phyloP scores from a whole-genome alignment of 2,113 vertebrate genomes.

The Hippocampus guttulatus region DNA sequence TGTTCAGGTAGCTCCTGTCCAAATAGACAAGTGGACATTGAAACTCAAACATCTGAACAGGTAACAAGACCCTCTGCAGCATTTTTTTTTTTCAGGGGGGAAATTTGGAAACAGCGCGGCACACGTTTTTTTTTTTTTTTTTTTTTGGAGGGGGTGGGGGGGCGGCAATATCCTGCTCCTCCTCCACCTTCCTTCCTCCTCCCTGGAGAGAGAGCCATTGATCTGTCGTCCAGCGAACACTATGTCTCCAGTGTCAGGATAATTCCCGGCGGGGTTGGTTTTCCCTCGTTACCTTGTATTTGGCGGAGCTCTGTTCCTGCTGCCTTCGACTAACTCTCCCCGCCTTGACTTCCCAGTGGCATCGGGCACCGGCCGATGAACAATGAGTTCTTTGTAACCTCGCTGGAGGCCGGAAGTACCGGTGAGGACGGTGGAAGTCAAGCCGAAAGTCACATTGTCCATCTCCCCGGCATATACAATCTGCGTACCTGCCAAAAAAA shows the following conservation, averaged over 20 bases:
- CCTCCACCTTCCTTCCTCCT: slow-evolving; percentile 52
- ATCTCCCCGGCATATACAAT: slow-evolving; percentile 9
- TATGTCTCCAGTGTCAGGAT: slow-evolving; percentile 69
- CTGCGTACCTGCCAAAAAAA: neutral
- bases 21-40: slow-evolving; percentile 62
- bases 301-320: slow-evolving; percentile 67
- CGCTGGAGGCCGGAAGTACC: slow-evolving; percentile 45
- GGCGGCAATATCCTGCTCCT: slow-evolving; percentile 68
- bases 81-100: slow-evolving; percentile 47
- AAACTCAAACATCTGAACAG: slow-evolving; percentile 72
- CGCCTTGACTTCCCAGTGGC: slow-evolving; percentile 61
- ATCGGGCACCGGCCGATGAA: slow-evolving; percentile 44
- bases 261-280: slow-evolving; percentile 75
- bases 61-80: slow-evolving; percentile 68
- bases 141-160: neutral
- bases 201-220: slow-evolving; percentile 68
- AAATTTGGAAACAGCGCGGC: slow-evolving; percentile 67
- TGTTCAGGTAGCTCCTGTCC: slow-evolving; percentile 49
- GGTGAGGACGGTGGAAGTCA: slow-evolving; percentile 31
- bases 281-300: slow-evolving; percentile 76
- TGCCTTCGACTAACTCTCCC: slow-evolving; percentile 68
- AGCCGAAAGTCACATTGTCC: slow-evolving; percentile 34
- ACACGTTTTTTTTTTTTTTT: slow-evolving; percentile 66
- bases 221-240: slow-evolving; percentile 62
- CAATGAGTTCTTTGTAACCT: slow-evolving; percentile 69